Percentiles rank a stretch among this genome's conserved stretches.
These are phyloP conservation scores for Lasiurus cinereus DNA, from an alignment of 2,113 vertebrate genomes.

Conservation along the genomic window DNA sequence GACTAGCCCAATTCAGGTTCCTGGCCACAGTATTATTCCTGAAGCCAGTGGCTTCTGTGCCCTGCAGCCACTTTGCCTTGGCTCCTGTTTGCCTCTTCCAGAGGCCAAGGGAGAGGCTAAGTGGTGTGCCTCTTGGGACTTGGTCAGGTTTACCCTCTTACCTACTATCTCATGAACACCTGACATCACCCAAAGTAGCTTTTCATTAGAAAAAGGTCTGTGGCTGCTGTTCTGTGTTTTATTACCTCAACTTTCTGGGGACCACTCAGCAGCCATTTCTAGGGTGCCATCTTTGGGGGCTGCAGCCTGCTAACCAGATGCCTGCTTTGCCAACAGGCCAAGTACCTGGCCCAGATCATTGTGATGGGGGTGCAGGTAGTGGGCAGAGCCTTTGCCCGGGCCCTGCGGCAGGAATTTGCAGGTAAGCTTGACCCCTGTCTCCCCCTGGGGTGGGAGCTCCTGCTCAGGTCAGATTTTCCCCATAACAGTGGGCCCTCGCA, in stretches of 20 bases:
- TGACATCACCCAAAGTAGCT: background rate
- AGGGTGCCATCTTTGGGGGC: background rate
- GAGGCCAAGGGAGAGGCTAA: background rate
- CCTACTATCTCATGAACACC: background rate
- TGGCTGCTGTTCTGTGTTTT: background rate
- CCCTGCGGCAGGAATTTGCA: slow-evolving; percentile 95
- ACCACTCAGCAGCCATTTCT: background rate
- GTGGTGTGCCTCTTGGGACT: background rate
- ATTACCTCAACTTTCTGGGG: background rate
- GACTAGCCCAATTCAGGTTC: background rate
- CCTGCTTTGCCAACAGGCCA: slow-evolving; percentile 89
- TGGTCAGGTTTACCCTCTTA: background rate
- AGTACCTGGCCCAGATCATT: slow-evolving; percentile 97
- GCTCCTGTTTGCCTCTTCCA: background rate
- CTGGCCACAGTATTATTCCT: background rate
- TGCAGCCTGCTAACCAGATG: slow-evolving; percentile 23
- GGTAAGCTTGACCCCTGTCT: slow-evolving; percentile 84
- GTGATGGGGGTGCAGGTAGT: slow-evolving; percentile 98
- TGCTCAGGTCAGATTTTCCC: background rate
- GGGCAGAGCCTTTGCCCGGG: slow-evolving; percentile 96
- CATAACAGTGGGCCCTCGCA: background rate
- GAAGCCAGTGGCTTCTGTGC: background rate
- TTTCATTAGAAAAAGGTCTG: background rate
- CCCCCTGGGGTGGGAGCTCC: background rate
- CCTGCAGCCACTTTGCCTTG: background rate